A percentile compares a stretch with the other conserved stretches of the same genome.
Evolutionary conservation across 2,888 invertebrate genomes (phyloP).

Genomic region (Rhingia campestris): DNA sequence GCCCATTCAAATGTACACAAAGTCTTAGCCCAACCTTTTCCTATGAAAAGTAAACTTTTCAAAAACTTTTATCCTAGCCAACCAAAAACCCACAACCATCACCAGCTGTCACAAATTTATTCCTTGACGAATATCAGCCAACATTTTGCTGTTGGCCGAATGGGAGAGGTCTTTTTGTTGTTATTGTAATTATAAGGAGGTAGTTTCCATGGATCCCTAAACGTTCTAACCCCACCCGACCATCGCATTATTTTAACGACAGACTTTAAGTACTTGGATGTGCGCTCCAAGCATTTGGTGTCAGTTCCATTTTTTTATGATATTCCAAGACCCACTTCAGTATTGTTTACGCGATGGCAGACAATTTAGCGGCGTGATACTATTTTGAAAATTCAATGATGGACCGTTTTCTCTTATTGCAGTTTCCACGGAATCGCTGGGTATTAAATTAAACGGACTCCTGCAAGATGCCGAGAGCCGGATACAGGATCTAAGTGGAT

Average conservation of each 20-base stretch:
- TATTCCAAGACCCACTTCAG: not conserved
- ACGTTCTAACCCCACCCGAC: constrained; percentile 6
- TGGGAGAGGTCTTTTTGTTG: constrained; percentile 4
- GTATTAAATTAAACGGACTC: constrained; percentile 89
- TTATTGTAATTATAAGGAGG: constrained; percentile 50
- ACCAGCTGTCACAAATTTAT: constrained; percentile 56
- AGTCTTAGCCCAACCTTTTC: constrained; percentile 1
- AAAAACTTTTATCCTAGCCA: constrained; percentile 24
- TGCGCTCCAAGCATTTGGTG: constrained; percentile 3
- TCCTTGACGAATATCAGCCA: constrained; percentile 53
- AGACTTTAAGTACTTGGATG: constrained; percentile 17
- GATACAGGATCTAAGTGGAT: constrained; percentile 89
- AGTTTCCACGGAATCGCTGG: constrained; percentile 86
- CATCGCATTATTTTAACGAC: constrained; percentile 13
- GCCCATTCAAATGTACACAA: not conserved
- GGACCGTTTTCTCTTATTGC: constrained; percentile 23
- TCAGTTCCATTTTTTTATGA: not conserved
- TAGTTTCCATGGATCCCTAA: constrained; percentile 36
- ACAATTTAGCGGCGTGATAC: constrained; percentile 23
- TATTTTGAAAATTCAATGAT: constrained; percentile 36
- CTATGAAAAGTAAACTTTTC: constrained; percentile 3
- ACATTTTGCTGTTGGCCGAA: constrained; percentile 20
- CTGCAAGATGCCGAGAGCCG: constrained; percentile 92
- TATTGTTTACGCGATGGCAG: constrained; percentile 31
- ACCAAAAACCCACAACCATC: not conserved